A percentile compares a stretch with the other conserved stretches of the same genome.
Conservation (phyloP, 2,797 vertebrate species). For the Sylvia borin region DNA sequence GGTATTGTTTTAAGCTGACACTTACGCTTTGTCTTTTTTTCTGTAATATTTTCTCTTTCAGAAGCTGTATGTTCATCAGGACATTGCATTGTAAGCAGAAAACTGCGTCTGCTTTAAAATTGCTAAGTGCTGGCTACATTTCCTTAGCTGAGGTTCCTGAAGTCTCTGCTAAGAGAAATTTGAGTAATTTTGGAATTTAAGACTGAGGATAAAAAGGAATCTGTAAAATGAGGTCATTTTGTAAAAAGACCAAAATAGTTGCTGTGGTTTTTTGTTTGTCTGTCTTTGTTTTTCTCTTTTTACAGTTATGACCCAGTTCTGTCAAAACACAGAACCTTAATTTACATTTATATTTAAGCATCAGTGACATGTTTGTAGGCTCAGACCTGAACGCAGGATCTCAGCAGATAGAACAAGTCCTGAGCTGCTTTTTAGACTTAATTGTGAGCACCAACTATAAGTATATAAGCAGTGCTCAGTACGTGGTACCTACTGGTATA, state of each 20-base stretch:
- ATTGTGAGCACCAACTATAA: neutral
- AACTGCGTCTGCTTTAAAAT: neutral
- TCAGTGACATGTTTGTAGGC: neutral
- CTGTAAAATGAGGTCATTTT: neutral
- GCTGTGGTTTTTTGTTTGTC: neutral
- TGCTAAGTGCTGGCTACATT: neutral
- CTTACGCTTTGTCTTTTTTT: neutral
- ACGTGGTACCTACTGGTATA: rapidly evolving
- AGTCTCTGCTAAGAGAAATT: slow-evolving; percentile 20
- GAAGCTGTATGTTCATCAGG: neutral
- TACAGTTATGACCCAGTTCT: neutral
- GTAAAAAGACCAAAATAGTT: neutral
- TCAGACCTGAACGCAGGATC: neutral
- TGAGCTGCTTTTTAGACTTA: neutral
- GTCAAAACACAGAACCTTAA: neutral
- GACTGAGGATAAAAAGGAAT: neutral
- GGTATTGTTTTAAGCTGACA: neutral
- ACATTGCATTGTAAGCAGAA: slow-evolving; percentile 9
- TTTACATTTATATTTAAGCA: neutral
- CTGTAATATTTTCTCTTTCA: slow-evolving; percentile 12
- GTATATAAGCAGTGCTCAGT: neutral
- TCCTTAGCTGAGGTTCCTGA: slow-evolving; percentile 3
- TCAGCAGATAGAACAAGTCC: neutral
- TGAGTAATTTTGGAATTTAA: neutral
- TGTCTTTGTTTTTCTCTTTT: neutral